phyloP scores from a whole-genome alignment of 2,888 invertebrate genomes.

The Auanema freiburgensis region DNA sequence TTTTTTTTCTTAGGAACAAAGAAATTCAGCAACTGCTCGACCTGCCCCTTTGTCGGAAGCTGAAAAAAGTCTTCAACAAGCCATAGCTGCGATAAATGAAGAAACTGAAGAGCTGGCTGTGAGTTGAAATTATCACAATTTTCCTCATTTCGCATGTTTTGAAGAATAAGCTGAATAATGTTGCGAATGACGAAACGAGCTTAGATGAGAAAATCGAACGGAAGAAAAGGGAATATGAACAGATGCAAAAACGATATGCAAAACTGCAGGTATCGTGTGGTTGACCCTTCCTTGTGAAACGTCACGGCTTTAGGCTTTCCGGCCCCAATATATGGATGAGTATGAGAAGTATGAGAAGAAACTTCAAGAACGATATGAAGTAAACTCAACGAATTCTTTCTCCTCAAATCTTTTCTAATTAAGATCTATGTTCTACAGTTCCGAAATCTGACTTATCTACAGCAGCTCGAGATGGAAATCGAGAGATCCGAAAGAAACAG shows the following conservation, averaged over 20 bases:
- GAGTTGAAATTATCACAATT: neutral
- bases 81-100: conserved; percentile 72
- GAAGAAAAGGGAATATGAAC: conserved; percentile 82
- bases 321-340: conserved; percentile 94
- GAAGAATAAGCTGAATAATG: conserved; percentile 76
- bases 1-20: conserved; percentile 20
- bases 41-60: conserved; percentile 70
- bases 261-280: conserved; percentile 76
- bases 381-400: conserved; percentile 4
- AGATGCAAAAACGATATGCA: conserved; percentile 88
- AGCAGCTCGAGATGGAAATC: conserved; percentile 81
- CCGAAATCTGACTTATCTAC: conserved; percentile 84
- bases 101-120: conserved; percentile 59
- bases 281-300: conserved; percentile 2
- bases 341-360: conserved; percentile 85
- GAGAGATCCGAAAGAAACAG: conserved; percentile 80
- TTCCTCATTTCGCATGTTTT: conserved; percentile 10
- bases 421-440: conserved; percentile 81
- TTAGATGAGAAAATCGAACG: conserved; percentile 89
- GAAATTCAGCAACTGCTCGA: conserved; percentile 31
- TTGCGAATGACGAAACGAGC: conserved; percentile 84
- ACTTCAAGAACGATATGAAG: conserved; percentile 73
- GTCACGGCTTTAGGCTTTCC: conserved; percentile 57
- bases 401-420: conserved; percentile 10
- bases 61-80: conserved; percentile 78